Evolutionary conservation across 2,113 vertebrate genomes (phyloP), one percentile per base, ranked within the genome.

Genomic region (Gambusia affinis): DNA sequence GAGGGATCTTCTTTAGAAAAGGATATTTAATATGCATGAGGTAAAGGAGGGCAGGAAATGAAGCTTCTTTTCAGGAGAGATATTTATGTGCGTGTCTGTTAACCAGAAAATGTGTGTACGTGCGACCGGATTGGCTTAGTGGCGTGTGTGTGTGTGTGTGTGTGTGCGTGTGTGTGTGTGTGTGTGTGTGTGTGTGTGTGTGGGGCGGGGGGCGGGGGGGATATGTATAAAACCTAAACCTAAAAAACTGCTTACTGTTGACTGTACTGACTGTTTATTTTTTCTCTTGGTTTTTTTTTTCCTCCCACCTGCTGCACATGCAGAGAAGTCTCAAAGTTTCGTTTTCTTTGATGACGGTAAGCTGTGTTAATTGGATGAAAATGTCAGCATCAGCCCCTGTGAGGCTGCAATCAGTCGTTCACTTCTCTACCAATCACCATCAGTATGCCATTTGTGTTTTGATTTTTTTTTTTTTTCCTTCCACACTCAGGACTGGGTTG

Each of bases 291-390:
- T 80, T 72, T 78, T 76, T 37, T 37, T 15, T 81, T 78, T 76
- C 80, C 62, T 81, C 65, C 73, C 67, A 65, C 61, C 71, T 47
- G 78, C 82, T 81, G 74, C 64, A 10, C 80, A 85, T 76, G 91
- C 93, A 93, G 93, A 92, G 85, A 87, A 89, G 72, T 92, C 89
- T 88, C 91, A 94, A 78, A 92, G 87, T 92, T 94, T 93, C 85
- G 88, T 93, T 94, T 93, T 93, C 91, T 93, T 91, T 93, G 92
- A 94, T 72, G 92, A 93, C 85, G 93, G 93, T 94, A 94, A 93
- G 93, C 85, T 78, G 79, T 86, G 88, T 80, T 88, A 88, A 89
- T 87, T 89, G 87, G 85, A 85, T 89, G 76, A 79, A 88, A 88
- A 84, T 92, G 89, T 93, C 90, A 86, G 79, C 83, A 78, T 85